phyloP scores from a whole-genome alignment of 2,113 vertebrate genomes.

The Tyrannus savana region DNA sequence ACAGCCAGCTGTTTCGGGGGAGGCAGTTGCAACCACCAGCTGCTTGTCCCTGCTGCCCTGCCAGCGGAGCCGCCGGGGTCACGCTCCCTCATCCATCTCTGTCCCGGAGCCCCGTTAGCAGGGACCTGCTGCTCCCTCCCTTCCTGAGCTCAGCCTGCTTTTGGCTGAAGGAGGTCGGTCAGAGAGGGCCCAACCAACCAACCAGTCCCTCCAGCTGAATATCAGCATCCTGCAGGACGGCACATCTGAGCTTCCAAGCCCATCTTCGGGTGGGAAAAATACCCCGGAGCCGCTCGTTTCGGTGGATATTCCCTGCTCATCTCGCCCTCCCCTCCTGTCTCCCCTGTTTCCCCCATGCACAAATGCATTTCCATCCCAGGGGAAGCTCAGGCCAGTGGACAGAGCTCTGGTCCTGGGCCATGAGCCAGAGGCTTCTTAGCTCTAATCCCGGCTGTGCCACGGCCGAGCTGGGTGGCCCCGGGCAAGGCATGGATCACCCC shows the following conservation, averaged over 20 bases:
- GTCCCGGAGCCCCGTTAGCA: background rate
- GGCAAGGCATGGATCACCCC: background rate
- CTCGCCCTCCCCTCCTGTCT: background rate
- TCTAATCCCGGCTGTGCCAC: slow-evolving; percentile 27
- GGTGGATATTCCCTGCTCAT: background rate
- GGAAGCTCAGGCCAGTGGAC: background rate
- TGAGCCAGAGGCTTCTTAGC: background rate
- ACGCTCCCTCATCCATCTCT: slow-evolving; percentile 52
- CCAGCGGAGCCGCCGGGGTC: slow-evolving; percentile 19
- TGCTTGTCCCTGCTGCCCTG: slow-evolving; percentile 46
- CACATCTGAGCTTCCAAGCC: background rate
- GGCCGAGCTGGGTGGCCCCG: slow-evolving; percentile 24
- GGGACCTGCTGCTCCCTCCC: background rate
- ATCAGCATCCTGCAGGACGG: background rate
- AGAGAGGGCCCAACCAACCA: background rate
- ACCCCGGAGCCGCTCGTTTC: rapidly evolving
- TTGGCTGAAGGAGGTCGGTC: background rate
- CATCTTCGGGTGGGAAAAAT: background rate
- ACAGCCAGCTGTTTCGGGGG: slow-evolving; percentile 54
- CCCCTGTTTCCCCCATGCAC: background rate
- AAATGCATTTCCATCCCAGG: background rate
- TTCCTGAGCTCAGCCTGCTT: background rate
- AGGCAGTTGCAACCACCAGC: slow-evolving; percentile 47
- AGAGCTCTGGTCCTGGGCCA: background rate
- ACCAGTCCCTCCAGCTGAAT: background rate